Conservation (phyloP, 2,888 invertebrate genomes). For the Scrobipalpa costella region DNA sequence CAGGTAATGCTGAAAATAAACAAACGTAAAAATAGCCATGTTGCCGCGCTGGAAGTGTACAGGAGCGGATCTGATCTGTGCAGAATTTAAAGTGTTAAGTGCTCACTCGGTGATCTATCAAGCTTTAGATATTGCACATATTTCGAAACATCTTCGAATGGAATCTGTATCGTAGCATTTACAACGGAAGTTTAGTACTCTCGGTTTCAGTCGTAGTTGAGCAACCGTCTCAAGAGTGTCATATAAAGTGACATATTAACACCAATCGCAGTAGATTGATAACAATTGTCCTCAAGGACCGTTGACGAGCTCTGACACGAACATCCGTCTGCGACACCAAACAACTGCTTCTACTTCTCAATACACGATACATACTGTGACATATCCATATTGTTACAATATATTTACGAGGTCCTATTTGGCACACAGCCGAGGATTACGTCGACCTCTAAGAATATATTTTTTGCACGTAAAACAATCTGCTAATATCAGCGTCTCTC, state of each 20-base stretch:
- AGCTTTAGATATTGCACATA: too few species aligned
- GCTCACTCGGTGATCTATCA: neutral
- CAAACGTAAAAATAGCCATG: neutral
- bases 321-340: neutral
- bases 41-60: neutral
- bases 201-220: too few species aligned
- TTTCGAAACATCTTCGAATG: too few species aligned
- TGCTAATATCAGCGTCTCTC: neutral
- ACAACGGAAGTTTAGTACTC: too few species aligned
- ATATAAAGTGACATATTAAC: neutral
- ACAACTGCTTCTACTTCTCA: neutral
- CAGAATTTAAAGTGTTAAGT: neutral
- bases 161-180: too few species aligned
- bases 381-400: neutral
- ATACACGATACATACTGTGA: neutral
- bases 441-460: neutral
- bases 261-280: slow-evolving; percentile 13
- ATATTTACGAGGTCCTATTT: neutral
- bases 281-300: slow-evolving; percentile 12
- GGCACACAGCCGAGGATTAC: slow-evolving; percentile 4
- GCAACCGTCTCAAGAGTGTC: slow-evolving; percentile 9
- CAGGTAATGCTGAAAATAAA: neutral
- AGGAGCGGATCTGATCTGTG: neutral
- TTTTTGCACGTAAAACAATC: neutral
- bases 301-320: slow-evolving; percentile 2